Evolutionary conservation across 2,888 invertebrate species (phyloP), one percentile per base, ranked within the genome.

Genomic region (Emmelina monodactyla): DNA sequence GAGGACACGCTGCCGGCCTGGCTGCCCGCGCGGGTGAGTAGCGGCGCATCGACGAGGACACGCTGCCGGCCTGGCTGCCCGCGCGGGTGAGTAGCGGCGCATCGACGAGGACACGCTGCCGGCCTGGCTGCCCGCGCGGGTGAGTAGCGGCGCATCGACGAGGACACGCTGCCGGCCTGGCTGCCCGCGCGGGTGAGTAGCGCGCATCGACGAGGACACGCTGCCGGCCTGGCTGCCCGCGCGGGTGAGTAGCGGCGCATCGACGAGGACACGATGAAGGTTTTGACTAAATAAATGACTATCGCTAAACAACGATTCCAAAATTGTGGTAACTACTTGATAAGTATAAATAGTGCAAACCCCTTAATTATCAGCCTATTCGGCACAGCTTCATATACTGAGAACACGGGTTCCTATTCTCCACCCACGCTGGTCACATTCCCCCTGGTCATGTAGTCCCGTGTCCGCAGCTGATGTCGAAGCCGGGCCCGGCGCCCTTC

Each of bases 21-120:
- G 87, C 80, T 96, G 53, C 76, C 79, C 39, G 69, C 73, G 0
- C 37, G 69, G 50, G 71, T 73, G 22, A 41, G 55, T 45, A n/a
- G n/a, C n/a, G n/a, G n/a, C n/a, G n/a, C n/a, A n/a, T 97, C 32
- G 97, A 97, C 58, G 95, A 96, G 55, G 97, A 96, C 45, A 89
- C 95, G 2, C 82, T 97, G 71, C 97, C 97, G 28, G 85, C 87
- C 1, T 90, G 91, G 87, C 80, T 96, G 53, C 76, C 79, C 39
- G 69, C 73, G 0, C 37, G 69, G 50, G 71, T 73, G 22, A 41
- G 55, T 45, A n/a, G n/a, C n/a, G n/a, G n/a, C n/a, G n/a, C n/a
- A n/a, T 97, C 32, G 97, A 97, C 58, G 95, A 96, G 55, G 97
- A 96, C 45, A 89, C 95, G 2, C 82, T 97, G 71, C 97, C 97